Percentiles rank a stretch among this genome's conserved stretches.
These are phyloP conservation scores for Cephus rjabovi DNA, from an alignment of 2,888 invertebrate species.

Conservation along the genomic window DNA sequence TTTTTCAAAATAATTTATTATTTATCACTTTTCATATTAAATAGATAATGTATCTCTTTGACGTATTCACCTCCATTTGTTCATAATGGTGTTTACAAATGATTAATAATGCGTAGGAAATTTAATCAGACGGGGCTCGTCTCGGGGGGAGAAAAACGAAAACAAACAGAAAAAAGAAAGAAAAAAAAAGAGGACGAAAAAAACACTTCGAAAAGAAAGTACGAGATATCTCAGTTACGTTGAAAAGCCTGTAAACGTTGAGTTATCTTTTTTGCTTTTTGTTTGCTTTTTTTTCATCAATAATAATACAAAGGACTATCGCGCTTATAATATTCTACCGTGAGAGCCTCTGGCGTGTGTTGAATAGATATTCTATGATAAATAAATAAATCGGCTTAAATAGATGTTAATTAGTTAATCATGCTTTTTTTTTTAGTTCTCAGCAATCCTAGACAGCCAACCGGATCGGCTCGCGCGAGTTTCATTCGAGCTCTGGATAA, in stretches of 20 bases:
- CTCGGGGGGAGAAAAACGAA: background rate
- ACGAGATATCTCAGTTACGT: background rate
- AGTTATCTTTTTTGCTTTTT: constrained; percentile 14
- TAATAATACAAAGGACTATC: constrained; percentile 11
- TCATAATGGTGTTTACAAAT: background rate
- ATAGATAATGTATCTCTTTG: background rate
- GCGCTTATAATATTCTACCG: background rate
- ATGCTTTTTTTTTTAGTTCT: background rate
- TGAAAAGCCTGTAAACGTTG: background rate
- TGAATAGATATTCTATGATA: background rate
- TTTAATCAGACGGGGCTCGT: background rate
- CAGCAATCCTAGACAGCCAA: background rate
- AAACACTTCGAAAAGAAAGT: background rate
- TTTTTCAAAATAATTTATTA: background rate
- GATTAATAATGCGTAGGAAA: background rate
- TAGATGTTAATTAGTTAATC: background rate
- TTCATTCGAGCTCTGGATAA: too few relatives aligned
- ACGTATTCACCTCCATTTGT: background rate
- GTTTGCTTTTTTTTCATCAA: constrained; percentile 1
- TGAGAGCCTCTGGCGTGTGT: constrained; percentile 6
- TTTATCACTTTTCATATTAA: background rate
- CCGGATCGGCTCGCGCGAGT: background rate
- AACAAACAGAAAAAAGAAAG: background rate
- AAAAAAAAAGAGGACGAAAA: background rate
- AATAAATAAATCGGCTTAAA: constrained; percentile 4